Conservation (phyloP, 2,113 vertebrate genomes). For the Myanophis thanlyinensis region DNA sequence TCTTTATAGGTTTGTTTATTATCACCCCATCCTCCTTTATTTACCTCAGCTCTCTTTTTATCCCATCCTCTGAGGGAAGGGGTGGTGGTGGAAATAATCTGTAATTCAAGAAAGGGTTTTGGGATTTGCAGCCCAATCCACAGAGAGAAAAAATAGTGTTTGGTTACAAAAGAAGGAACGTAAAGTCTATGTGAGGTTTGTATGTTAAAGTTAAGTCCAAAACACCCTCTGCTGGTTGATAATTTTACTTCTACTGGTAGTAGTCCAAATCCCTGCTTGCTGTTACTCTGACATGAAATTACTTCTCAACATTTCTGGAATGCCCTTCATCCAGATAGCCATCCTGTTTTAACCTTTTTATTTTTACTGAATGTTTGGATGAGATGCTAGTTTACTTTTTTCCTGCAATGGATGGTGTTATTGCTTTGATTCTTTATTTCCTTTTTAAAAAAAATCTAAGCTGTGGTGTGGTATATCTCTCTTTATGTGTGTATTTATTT, state of each 20-base stretch:
- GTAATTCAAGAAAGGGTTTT: background rate
- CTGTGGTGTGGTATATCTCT: background rate
- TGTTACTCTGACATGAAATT: background rate
- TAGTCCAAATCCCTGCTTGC: background rate
- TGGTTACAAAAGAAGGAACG: background rate
- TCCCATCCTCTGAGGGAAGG: background rate
- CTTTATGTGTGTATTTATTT: background rate
- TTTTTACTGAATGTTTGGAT: background rate
- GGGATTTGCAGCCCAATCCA: background rate
- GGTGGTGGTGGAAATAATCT: background rate
- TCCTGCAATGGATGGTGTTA: background rate
- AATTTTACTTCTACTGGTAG: background rate
- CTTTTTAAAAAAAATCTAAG: no score
- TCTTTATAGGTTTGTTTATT: background rate
- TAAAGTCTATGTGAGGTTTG: background rate
- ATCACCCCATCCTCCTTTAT: background rate
- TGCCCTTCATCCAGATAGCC: background rate
- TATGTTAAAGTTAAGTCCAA: background rate
- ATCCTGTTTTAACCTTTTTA: background rate
- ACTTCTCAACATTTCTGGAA: background rate
- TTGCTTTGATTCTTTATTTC: background rate
- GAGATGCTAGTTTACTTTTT: background rate
- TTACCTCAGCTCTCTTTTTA: background rate
- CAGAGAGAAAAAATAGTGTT: background rate
- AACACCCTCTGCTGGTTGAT: background rate